Evolutionary conservation across 2,797 vertebrate genomes (phyloP).

Genomic region (Lepus oiostolus): DNA sequence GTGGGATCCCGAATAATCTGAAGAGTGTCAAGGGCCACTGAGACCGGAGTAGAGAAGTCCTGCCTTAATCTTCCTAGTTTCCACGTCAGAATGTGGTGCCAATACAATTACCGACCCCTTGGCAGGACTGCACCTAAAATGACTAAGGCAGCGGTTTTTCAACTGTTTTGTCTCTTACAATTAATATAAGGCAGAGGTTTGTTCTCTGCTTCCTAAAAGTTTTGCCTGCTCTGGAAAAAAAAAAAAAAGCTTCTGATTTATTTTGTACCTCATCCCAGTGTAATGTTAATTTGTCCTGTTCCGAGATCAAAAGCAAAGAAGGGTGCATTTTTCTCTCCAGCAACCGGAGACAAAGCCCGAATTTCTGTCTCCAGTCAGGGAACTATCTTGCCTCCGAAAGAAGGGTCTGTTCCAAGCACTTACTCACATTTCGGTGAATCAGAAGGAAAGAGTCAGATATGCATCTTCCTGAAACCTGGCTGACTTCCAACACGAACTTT

Average conservation of each 20-base stretch:
- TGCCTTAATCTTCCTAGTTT: background rate
- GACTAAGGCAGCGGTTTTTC: background rate
- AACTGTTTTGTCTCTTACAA: background rate
- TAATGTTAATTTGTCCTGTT: constrained; percentile 1
- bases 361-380: constrained; percentile 41
- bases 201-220: background rate
- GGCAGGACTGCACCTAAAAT: background rate
- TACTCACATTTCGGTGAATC: constrained; percentile 81
- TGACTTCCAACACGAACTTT: constrained; percentile 51
- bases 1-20: background rate
- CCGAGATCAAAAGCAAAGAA: constrained; percentile 56
- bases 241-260: background rate
- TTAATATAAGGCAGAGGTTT: background rate
- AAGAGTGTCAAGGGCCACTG: background rate
- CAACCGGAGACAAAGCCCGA: constrained; percentile 58
- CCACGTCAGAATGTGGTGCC: background rate
- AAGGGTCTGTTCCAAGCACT: constrained; percentile 56
- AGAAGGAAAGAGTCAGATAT: constrained; percentile 76
- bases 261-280: background rate
- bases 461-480: constrained; percentile 75
- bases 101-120: background rate
- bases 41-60: background rate
- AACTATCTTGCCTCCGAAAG: constrained; percentile 54
- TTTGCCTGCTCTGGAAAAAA: constrained; percentile 30
- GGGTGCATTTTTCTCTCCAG: background rate